Percentiles rank a stretch among this genome's conserved stretches.
phyloP scores from a whole-genome alignment of 2,888 invertebrate species.

The Sphaeridia pumilis region DNA sequence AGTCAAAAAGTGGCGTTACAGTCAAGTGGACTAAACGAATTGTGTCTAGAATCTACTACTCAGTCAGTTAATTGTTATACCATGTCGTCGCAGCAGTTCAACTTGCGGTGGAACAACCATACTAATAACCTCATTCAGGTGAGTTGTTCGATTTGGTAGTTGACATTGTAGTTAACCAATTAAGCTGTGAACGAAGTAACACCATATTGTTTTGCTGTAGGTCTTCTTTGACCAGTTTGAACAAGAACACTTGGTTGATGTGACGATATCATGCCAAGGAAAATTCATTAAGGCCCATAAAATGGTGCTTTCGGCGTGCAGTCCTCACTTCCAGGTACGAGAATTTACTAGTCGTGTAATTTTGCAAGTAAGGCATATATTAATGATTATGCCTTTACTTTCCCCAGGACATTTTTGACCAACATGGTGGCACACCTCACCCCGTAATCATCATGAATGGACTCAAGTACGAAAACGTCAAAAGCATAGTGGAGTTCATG shows the following conservation, averaged over 20 bases:
- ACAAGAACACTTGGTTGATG: slow-evolving; percentile 43
- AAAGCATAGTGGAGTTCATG: slow-evolving; percentile 44
- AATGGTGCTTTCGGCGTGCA: slow-evolving; percentile 45
- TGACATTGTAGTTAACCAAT: neutral
- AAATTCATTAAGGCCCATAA: slow-evolving; percentile 44
- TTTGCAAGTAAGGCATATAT: neutral
- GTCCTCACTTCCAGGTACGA: slow-evolving; percentile 43
- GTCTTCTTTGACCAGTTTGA: slow-evolving; percentile 43
- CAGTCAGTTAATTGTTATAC: no score
- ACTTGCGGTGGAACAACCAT: slow-evolving; percentile 46
- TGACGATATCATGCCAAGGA: slow-evolving; percentile 44
- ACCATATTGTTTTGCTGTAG: slow-evolving; percentile 23
- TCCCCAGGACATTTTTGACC: slow-evolving; percentile 41
- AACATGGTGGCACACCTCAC: slow-evolving; percentile 40
- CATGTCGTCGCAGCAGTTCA: slow-evolving; percentile 40
- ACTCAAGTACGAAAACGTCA: slow-evolving; percentile 41
- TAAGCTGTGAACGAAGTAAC: neutral
- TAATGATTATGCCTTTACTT: neutral
- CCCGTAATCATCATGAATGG: slow-evolving; percentile 44
- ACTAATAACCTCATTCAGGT: slow-evolving; percentile 43
- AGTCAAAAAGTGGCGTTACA: no score
- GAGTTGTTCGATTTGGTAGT: neutral
- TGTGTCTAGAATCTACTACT: no score
- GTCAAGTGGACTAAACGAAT: no score
- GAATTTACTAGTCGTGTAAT: neutral